Evolutionary conservation across 2,888 invertebrate genomes (phyloP).

Genomic region (Eilema caniola): DNA sequence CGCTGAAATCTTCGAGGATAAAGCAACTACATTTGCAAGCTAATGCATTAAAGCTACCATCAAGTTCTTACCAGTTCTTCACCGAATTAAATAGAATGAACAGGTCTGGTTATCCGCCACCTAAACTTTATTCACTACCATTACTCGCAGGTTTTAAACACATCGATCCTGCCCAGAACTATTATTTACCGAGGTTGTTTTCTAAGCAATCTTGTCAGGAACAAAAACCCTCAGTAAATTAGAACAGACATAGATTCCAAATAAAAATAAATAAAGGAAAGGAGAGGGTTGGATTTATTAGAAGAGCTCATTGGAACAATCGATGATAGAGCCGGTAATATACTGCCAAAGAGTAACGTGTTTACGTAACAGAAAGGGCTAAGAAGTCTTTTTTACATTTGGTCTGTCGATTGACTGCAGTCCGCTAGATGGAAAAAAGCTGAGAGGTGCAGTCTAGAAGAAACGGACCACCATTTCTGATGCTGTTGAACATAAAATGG

Average conservation of each 20-base stretch:
- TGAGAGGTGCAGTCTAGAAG: too few species aligned
- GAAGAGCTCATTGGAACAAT: background rate
- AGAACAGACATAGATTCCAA: conserved; percentile 4
- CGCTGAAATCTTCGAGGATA: too few species aligned
- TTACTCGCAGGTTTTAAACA: conserved; percentile 4
- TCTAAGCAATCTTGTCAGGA: background rate
- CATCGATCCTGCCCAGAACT: background rate
- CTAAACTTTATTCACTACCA: background rate
- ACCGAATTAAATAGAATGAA: background rate
- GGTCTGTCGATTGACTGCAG: too few species aligned
- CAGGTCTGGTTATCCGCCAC: background rate
- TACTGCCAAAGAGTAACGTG: background rate
- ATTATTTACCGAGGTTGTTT: background rate
- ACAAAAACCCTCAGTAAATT: conserved; percentile 4
- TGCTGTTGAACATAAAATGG: too few species aligned
- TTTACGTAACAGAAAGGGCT: background rate
- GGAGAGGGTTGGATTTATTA: background rate
- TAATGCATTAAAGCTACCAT: background rate
- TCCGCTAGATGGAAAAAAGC: too few species aligned
- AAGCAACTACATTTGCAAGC: too few species aligned
- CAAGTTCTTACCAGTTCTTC: background rate
- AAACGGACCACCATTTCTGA: too few species aligned
- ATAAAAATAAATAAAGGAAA: conserved; percentile 1
- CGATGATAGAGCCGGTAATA: background rate
- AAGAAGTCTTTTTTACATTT: too few species aligned